Base-by-base conservation (phyloP, 2,113 vertebrate species). In the Bos indicus region DNA sequence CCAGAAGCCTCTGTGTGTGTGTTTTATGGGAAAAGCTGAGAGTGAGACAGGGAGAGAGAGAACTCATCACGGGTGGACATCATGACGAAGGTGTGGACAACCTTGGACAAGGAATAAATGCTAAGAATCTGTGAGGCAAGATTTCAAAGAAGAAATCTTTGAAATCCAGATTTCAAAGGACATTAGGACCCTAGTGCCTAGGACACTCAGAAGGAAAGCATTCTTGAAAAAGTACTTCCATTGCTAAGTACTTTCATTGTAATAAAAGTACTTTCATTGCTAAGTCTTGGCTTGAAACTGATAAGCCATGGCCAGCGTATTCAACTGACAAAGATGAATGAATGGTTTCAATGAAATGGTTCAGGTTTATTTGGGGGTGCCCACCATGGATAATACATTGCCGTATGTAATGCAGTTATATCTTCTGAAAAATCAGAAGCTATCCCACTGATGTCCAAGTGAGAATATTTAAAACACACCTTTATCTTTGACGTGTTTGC, bases 171-270 rank as follows among this genome's bases (percentile, higher is more conserved):
- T 71, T 71, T 40, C 67, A 71, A 36, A 21, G 9, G 17, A 71
- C n/a, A 23, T 12, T 12, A 40, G 67, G 67, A 40, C 67, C 36
- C 19, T 5, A 71, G n/a, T 84, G 9, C 64, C 14, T 26, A 80
- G 21, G 28, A 91, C 56, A 78, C 17, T 26, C 30, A 93, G 48
- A 46, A 88, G 9, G 6, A 94, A 93, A 77, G 2, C 10, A 48
- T 85, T 94, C 14, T 96, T 86, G 15, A 88, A 23, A 85, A 93
- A 93, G 88, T 89, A 93, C n/a, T 11, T 82, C 2, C 14, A 33
- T 67, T 26, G 16, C 16, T 21, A 64, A 67, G 8, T 82, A 40
- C 40, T 40, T 40, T 40, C 40, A 40, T 40, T 40, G 40, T 40
- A 40, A 40, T 40, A 40, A 88, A 93, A 93, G 88, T 89, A 91